A percentile compares a stretch with the other conserved stretches of the same genome.
phyloP scores from a whole-genome alignment of 2,888 invertebrate species.

The Zele albiditarsus region DNA sequence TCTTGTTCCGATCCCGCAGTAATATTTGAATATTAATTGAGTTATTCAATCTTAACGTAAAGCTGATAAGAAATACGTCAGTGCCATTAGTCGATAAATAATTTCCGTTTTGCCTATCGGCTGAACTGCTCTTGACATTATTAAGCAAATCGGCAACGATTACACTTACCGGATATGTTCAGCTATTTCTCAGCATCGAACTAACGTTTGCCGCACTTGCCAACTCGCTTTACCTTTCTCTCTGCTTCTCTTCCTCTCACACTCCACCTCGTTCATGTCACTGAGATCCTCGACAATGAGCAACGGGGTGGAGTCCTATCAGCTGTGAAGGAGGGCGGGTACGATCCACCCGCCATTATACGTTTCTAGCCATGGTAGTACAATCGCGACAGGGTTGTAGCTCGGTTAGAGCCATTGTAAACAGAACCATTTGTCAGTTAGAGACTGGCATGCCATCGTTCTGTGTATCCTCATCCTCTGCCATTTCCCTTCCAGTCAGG shows the following conservation, averaged over 20 bases:
- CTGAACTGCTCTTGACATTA: not conserved
- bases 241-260: not conserved
- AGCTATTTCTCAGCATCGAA: not conserved
- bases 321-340: conserved; percentile 6
- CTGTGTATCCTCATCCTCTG: conserved; percentile 36
- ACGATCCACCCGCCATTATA: conserved; percentile 49
- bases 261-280: not conserved
- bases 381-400: conserved; percentile 31
- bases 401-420: conserved; percentile 57
- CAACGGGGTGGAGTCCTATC: conserved; percentile 9
- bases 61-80: not conserved
- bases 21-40: conserved; percentile 5
- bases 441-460: conserved; percentile 45
- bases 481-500: not conserved
- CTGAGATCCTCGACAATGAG: conserved; percentile 6
- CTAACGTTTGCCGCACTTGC: not conserved
- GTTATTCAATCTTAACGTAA: not conserved
- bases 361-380: conserved; percentile 46
- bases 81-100: conserved; percentile 7
- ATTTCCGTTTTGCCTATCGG: conserved; percentile 7
- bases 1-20: not conserved
- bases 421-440: conserved; percentile 64
- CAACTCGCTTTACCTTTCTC: not conserved
- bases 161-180: not conserved
- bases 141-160: not conserved